Conservation (phyloP, 2,888 invertebrate genomes). For the Augiades crinisus region DNA sequence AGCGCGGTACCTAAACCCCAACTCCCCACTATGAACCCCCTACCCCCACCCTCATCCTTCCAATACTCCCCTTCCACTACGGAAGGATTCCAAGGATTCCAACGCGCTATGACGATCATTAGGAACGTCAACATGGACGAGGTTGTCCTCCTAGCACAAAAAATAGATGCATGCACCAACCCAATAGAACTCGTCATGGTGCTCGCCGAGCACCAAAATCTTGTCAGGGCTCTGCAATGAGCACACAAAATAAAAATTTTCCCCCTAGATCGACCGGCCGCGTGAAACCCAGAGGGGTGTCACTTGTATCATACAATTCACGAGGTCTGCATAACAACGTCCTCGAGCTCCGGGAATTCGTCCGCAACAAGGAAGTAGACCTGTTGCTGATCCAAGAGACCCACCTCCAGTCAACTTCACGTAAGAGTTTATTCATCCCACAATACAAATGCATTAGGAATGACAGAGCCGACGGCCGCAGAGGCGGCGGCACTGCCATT, state of each 20-base stretch:
- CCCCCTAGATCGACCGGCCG: not conserved
- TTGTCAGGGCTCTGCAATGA: not conserved
- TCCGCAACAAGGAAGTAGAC: not conserved
- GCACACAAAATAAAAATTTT: too few species aligned
- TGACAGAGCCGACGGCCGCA: not conserved
- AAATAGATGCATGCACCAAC: too few species aligned
- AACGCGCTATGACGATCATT: too few species aligned
- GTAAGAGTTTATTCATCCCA: not conserved
- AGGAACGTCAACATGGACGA: too few species aligned
- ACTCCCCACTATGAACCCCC: too few species aligned
- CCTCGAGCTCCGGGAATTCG: not conserved
- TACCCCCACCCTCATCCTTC: too few species aligned
- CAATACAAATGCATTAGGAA: not conserved
- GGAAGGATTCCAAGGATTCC: too few species aligned
- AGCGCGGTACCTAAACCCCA: too few species aligned
- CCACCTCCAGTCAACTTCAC: not conserved
- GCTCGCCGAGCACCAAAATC: not conserved
- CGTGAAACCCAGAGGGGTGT: not conserved
- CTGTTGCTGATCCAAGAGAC: not conserved
- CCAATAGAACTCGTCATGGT: too few species aligned
- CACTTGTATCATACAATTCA: not conserved
- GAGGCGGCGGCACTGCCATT: constrained; percentile 1
- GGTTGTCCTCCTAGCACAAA: too few species aligned
- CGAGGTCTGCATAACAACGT: not conserved
- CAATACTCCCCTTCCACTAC: too few species aligned